Percentiles rank a stretch among this genome's conserved stretches.
Evolutionary conservation across 2,797 vertebrate genomes (phyloP).

Genomic region (Hephaestus fuliginosus): DNA sequence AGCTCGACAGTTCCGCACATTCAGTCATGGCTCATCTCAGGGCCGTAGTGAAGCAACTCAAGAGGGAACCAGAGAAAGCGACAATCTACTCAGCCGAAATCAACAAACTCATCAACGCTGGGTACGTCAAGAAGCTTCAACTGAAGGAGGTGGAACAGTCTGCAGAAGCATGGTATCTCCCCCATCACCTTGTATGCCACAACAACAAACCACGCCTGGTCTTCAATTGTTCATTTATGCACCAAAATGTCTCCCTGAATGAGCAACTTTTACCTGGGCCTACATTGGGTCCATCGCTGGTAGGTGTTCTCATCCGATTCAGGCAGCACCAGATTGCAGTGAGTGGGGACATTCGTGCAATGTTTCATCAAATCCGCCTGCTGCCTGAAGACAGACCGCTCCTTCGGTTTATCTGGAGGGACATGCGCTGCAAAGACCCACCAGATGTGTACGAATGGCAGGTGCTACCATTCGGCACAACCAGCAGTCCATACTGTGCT

Average conservation of each 20-base stretch:
- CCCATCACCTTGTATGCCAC: conserved; percentile 43
- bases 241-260: conserved; percentile 16
- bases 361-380: conserved; percentile 43
- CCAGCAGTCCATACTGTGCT: conserved; percentile 19
- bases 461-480: conserved; percentile 29
- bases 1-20: not conserved
- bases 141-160: not conserved
- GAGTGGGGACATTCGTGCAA: conserved; percentile 10
- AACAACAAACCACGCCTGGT: conserved; percentile 22
- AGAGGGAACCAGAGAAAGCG: not conserved
- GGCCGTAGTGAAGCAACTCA: not conserved
- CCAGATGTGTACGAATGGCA: conserved; percentile 27
- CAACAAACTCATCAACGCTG: not conserved
- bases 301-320: conserved; percentile 21
- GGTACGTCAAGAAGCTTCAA: not conserved
- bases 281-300: conserved; percentile 8
- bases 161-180: conserved; percentile 34
- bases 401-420: conserved; percentile 27
- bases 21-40: conserved; percentile 22
- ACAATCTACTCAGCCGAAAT: conserved; percentile 4
- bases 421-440: not conserved
- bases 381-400: conserved; percentile 28
- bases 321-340: conserved; percentile 22
- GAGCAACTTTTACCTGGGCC: conserved; percentile 22
- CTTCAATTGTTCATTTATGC: conserved; percentile 39